Evolutionary conservation across 2,113 vertebrate species (phyloP), one percentile per base, ranked within the genome.

Genomic region (Macquaria ambigua): DNA sequence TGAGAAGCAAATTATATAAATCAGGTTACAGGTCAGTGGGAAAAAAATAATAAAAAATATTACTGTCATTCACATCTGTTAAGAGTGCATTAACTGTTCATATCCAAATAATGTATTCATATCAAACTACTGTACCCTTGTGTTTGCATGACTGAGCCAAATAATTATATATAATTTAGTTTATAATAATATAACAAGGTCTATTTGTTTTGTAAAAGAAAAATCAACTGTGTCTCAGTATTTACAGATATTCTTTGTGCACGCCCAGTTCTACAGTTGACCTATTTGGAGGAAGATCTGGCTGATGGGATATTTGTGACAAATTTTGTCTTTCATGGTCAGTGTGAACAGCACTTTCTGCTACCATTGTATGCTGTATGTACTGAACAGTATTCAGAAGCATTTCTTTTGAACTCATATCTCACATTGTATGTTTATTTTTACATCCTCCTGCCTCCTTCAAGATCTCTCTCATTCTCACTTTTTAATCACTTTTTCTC

Each of bases 391-490:
- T 20, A 64, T 76, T 55, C 37, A 52, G 23, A 61, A 20, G 5
- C 34, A 48, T 61, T 56, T 76, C 8, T 67, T 69, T 59, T 25
- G 7, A 70, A 48, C 31, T 39, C 48, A 71, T 20, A 34, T 34
- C 25, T 43, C 39, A n/a, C 37, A 25, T 53, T 79, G 8, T 48
- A 28, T 67, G 59, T 77, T 64, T 59, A 62, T 66, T 63, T 83
- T 37, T 39, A 15, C n/a, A 23, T 66, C 74, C 18, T 61, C 53
- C 48, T n/a, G 46, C 53, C 56, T 82, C 8, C 18, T 52, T 43
- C n/a, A 48, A 48, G 14, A 67, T 82, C 43, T n/a, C 52, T 75
- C 68, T 70, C 69, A n/a, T 72, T 72, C 25, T 80, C 58, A 43
- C 21, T 72, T 25, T 81, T 50, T 41, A 39, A 9, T 74, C 43